These are phyloP conservation scores for Hyperoodon ampullatus DNA, from an alignment of 2,113 vertebrate species.

Conservation along the genomic window DNA sequence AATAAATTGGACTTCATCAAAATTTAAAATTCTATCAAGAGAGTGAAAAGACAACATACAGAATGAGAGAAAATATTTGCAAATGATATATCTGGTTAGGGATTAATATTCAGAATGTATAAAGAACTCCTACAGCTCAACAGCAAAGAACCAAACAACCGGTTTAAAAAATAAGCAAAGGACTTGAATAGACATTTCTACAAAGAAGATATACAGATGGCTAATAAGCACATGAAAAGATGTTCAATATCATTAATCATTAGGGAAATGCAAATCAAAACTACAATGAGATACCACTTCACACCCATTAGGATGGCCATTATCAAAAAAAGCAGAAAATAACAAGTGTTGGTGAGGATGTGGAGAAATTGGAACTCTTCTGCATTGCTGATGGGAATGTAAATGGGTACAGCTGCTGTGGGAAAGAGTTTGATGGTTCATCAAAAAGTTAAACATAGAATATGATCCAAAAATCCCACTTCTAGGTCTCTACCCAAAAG, in stretches of 20 bases:
- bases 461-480: background rate
- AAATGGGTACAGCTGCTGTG: background rate
- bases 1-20: background rate
- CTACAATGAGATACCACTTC: background rate
- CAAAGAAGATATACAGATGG: constrained; percentile 18
- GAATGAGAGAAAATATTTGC: constrained; percentile 22
- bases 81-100: background rate
- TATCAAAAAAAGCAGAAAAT: background rate
- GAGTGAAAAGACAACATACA: background rate
- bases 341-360: background rate
- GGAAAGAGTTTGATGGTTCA: background rate
- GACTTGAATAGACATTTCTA: background rate
- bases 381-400: background rate
- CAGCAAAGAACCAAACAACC: background rate
- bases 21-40: constrained; percentile 19
- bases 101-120: constrained; percentile 7
- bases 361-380: background rate
- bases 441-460: background rate
- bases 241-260: background rate
- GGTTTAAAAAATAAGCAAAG: background rate
- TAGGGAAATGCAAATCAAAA: constrained; percentile 23
- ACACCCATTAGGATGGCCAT: background rate
- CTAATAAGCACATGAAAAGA: constrained; percentile 31
- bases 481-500: background rate
- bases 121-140: background rate